Evolutionary conservation across 2,113 vertebrate genomes (phyloP).

Genomic region (Leptobrachium leishanense): DNA sequence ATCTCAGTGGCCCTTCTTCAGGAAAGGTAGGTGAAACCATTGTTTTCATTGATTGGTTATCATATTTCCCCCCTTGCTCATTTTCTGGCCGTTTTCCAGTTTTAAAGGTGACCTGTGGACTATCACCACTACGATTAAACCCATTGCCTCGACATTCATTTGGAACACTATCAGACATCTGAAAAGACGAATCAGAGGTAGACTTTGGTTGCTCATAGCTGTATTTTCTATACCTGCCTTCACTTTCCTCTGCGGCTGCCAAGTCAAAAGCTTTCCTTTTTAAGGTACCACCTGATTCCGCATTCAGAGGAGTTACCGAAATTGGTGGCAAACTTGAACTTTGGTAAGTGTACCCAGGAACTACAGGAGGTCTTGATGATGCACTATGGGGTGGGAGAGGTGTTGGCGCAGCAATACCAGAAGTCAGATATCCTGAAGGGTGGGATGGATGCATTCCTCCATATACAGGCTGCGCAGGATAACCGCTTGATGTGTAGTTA

Average conservation of each 20-base stretch:
- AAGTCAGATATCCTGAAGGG: constrained; percentile 78
- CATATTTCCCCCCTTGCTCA: constrained; percentile 66
- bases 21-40: constrained; percentile 77
- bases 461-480: constrained; percentile 73
- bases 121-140: constrained; percentile 65
- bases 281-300: constrained; percentile 71
- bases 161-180: constrained; percentile 66
- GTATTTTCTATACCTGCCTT: constrained; percentile 85
- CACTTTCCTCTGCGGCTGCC: constrained; percentile 70
- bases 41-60: constrained; percentile 68
- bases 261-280: constrained; percentile 91
- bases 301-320: constrained; percentile 55
- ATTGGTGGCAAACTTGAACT: constrained; percentile 58
- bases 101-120: constrained; percentile 71
- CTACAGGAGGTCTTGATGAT: constrained; percentile 63
- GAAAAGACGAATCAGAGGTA: constrained; percentile 71
- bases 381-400: constrained; percentile 73
- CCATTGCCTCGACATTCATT: constrained; percentile 81
- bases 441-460: constrained; percentile 75
- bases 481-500: constrained; percentile 78
- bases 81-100: constrained; percentile 68
- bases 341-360: constrained; percentile 82
- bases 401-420: constrained; percentile 80
- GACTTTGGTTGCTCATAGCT: constrained; percentile 82
- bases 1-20: constrained; percentile 62